Base-by-base conservation (phyloP, 1,140 invertebrate genomes). In the Atta colombica region DNA sequence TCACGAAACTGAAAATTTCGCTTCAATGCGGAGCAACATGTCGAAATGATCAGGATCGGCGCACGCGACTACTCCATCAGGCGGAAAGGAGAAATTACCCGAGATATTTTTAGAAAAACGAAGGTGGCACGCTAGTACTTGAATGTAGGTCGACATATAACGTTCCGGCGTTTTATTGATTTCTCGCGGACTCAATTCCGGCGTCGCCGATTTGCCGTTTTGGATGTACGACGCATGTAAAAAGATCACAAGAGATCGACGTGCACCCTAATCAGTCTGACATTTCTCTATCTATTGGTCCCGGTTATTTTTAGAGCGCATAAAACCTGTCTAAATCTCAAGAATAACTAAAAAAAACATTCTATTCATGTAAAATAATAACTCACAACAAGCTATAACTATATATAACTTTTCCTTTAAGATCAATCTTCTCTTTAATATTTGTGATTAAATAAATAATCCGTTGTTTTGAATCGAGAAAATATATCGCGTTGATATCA, bases 21-120 rank as follows among this genome's bases (percentile, higher is more conserved):
- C 25, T 49, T 65, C 16, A 35, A 5, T n/a, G n/a, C 31, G 60
- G 5, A 63, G 58, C 35, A 58, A 74, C n/a, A 61, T 21, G 63
- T 78, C 51, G 53, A 71, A 71, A 71, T 51, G 53, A 72, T 74
- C 68, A 55, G 55, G 66, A 77, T 58, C 86, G 88, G 84, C 91
- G 91, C 92, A 93, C 86, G 92, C 92, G 93, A 84, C 45, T 51
- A 84, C 18, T 84, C 6, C 39, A n/a, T 21, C 21, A 35, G 28
- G 55, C 80, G 80, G 55, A 61, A 84, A 84, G 80, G 69, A 75
- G 69, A 84, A 84, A 84, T 71, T 84, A 84, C 39, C 68, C 25
- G 31, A 28, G 80, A n/a, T 84, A 75, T 84, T 74, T 84, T 84
- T 84, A 63, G 69, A 84, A 53, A 75, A 49, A 84, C 69, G 39